Conservation (phyloP, 2,797 vertebrate species). For the Gallinago nigripennis region DNA sequence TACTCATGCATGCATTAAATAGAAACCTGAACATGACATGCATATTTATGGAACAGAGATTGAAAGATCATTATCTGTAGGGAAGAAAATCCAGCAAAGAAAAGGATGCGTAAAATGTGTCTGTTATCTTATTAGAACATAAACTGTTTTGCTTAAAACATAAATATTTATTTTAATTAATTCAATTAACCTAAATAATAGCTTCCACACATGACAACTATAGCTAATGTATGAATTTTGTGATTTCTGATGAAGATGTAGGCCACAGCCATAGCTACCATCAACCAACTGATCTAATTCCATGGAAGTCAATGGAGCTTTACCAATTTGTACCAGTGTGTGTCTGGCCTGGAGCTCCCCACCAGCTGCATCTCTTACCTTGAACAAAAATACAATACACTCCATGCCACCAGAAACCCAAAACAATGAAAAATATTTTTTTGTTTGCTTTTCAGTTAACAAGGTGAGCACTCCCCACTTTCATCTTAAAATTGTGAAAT, state of each 20-base stretch:
- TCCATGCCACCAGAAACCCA: background rate
- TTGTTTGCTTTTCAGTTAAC: background rate
- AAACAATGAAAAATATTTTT: background rate
- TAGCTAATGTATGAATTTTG: slow-evolving; percentile 44
- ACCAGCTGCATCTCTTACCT: background rate
- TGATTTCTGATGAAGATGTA: slow-evolving; percentile 18
- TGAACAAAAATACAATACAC: background rate
- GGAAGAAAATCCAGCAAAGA: slow-evolving; percentile 66
- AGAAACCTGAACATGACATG: slow-evolving; percentile 73
- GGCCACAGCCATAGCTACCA: background rate
- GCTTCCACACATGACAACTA: slow-evolving; percentile 50
- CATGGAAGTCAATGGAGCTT: background rate
- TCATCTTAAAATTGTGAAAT: background rate
- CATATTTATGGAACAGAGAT: slow-evolving; percentile 76
- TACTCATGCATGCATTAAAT: slow-evolving; percentile 72
- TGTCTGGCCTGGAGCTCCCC: background rate
- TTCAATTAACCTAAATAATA: slow-evolving; percentile 72
- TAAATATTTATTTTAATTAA: slow-evolving; percentile 76
- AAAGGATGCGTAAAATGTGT: slow-evolving; percentile 63
- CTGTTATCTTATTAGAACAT: slow-evolving; percentile 65
- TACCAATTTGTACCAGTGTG: background rate
- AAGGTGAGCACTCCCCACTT: background rate
- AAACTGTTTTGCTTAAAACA: slow-evolving; percentile 71
- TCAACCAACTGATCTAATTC: background rate
- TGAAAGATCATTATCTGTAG: slow-evolving; percentile 73